Evolutionary conservation across 2,113 vertebrate genomes (phyloP).

Genomic region (Rhea pennata): DNA sequence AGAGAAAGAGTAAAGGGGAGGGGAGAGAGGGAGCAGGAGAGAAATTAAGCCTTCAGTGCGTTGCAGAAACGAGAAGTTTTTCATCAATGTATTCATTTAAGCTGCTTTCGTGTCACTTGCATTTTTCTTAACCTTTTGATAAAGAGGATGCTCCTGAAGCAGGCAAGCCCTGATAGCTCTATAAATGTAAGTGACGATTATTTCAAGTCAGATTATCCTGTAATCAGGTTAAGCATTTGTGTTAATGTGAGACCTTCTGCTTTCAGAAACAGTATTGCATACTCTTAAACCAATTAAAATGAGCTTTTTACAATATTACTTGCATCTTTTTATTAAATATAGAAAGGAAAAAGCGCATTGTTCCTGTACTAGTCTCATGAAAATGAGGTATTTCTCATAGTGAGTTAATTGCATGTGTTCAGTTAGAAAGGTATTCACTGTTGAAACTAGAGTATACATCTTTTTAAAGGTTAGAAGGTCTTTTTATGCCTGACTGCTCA

Average conservation of each 20-base stretch:
- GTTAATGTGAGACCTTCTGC: slow-evolving; percentile 47
- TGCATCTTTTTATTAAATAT: neutral
- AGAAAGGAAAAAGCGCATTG: neutral
- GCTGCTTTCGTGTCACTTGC: slow-evolving; percentile 38
- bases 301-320: slow-evolving; percentile 11
- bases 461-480: neutral
- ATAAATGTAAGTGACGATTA: slow-evolving; percentile 64
- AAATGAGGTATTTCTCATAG: neutral
- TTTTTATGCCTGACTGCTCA: neutral
- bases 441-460: neutral
- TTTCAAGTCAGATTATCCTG: slow-evolving; percentile 70
- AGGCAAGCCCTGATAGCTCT: slow-evolving; percentile 38
- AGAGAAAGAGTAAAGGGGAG: slow-evolving; percentile 18
- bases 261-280: slow-evolving; percentile 41
- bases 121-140: slow-evolving; percentile 53
- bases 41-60: slow-evolving; percentile 58
- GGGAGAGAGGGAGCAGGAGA: neutral
- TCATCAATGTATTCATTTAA: slow-evolving; percentile 19
- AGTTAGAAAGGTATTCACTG: neutral
- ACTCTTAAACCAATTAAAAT: slow-evolving; percentile 44
- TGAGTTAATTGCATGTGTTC: neutral
- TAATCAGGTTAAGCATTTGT: slow-evolving; percentile 67
- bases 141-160: slow-evolving; percentile 28
- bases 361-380: neutral
- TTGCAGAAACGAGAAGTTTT: slow-evolving; percentile 53